phyloP scores from a whole-genome alignment of 2,797 vertebrate species.

The Rhabdophis nuchalis region DNA sequence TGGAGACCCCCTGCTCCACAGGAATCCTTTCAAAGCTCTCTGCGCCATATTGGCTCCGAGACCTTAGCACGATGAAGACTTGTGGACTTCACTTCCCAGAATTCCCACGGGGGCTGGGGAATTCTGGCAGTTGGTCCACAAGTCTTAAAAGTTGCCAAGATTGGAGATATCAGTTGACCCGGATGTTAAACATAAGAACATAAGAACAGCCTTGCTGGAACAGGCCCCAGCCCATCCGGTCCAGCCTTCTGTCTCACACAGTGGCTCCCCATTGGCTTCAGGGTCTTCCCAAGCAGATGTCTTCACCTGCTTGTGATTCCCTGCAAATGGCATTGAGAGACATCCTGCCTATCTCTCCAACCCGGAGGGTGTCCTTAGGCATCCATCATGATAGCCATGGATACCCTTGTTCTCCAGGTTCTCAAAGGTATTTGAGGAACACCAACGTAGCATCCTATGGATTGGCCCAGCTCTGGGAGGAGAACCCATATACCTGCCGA shows the following conservation, averaged over 20 bases:
- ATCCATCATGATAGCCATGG: too few relatives aligned
- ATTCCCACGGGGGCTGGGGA: not conserved
- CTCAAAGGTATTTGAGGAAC: not conserved
- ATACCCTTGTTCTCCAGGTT: too few relatives aligned
- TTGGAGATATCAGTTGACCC: not conserved
- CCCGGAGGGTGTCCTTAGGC: too few relatives aligned
- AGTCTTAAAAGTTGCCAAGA: not conserved
- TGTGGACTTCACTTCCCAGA: not conserved
- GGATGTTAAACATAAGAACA: too few relatives aligned
- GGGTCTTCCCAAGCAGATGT: too few relatives aligned
- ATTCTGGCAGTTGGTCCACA: not conserved
- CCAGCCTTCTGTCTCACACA: too few relatives aligned
- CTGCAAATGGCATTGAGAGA: too few relatives aligned
- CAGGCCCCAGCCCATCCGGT: too few relatives aligned
- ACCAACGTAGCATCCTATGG: not conserved
- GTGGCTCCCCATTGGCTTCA: too few relatives aligned
- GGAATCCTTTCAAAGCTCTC: not conserved
- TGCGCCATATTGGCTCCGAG: not conserved
- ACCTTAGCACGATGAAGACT: not conserved
- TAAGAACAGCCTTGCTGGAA: too few relatives aligned
- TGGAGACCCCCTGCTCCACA: not conserved
- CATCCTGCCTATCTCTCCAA: too few relatives aligned
- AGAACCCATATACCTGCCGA: not conserved
- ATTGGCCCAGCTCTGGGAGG: not conserved
- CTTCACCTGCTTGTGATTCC: too few relatives aligned